Base-by-base conservation (phyloP, 1,140 invertebrate genomes). In the Listronotus oregonensis region DNA sequence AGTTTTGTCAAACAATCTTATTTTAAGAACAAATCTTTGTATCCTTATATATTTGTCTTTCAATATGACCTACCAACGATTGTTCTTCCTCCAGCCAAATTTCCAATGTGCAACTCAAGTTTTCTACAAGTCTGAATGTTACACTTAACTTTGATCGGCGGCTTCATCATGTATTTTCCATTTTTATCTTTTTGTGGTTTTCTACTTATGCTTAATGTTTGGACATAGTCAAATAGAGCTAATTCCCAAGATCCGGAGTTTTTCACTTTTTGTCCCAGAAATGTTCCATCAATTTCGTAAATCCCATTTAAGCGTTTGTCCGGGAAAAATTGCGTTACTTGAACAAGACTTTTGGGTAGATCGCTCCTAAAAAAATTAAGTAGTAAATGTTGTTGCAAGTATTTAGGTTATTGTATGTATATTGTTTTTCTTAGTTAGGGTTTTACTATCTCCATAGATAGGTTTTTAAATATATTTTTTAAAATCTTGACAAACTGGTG, bases 311-410 rank as follows among this genome's bases (percentile, higher is more conserved):
- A 74, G 61, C 81, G 85, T 71, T 93, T 93, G 63, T 90, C 89
- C 1, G 91, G 91, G 73, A 92, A 93, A 76, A 87, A 90, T 79
- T 93, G 91, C 0, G 89, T 87, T 71, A 91, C 90, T 44, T 89
- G 83, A 2, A 90, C 85, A 18, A 81, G 79, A 21, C 85, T 77
- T 57, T 86, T 85, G 14, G 84, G 81, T 73, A 82, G 82, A 68
- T 89, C 85, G n/a, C 81, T 89, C 74, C 90, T 91, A 77, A 70
- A 64, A 68, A 27, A 27, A 5, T n/a, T n/a, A n/a, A n/a, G n/a
- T n/a, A n/a, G n/a, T n/a, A n/a, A n/a, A n/a, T n/a, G n/a, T n/a
- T n/a, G n/a, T n/a, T n/a, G n/a, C n/a, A n/a, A n/a, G n/a, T n/a
- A n/a, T n/a, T n/a, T n/a, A n/a, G n/a, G n/a, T n/a, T n/a, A n/a